Base-by-base conservation (phyloP, 2,113 vertebrate species). In the Mesembrinibis cayennensis region DNA sequence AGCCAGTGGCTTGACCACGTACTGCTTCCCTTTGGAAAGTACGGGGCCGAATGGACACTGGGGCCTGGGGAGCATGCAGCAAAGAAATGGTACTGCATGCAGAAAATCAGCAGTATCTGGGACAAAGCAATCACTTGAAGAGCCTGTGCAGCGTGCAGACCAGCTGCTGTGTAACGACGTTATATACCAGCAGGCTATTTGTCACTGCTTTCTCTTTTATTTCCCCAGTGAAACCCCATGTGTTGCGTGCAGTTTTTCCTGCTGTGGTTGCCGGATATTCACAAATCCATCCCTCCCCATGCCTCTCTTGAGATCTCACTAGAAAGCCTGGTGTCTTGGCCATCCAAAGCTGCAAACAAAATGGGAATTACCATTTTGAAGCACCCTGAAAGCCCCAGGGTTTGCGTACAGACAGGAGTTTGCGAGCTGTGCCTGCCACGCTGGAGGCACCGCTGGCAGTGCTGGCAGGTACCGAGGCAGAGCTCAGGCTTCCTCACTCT, bases 21-120 rank as follows among this genome's bases (percentile, higher is more conserved):
- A 8, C 42, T 2, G 10, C 44, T 71, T 82, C n/a, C 26, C 27
- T 53, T 23, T 47, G 70, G 44, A 66, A 66, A 59, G 17, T 18
- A 3, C 1, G 3, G 50, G 63, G 7, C 45, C 1, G 1, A 65
- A 50, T 3, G 32, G n/a, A 7, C 2, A 2, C 21, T 23, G 38
- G 17, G 29, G 30, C 22, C 52, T 67, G 38, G n/a, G 53, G 10
- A 65, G 30, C 55, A 18, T 4, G 4, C 62, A 77, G 50, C 63
- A 59, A 52, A 56, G 58, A 62, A 62, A 72, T 34, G 34, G 36
- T 47, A 12, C 26, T 15, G 73, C 50, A 12, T 53, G 63, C 8
- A n/a, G 83, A 45, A 69, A 72, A 59, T 15, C 70, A 67, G 38
- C n/a, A 11, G 12, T n/a, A 32, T 22, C 65, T 84, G 55, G 47